Evolutionary conservation across 2,797 vertebrate genomes (phyloP), one percentile per base, ranked within the genome.

Genomic region (Sebastiscus albofasciatus): DNA sequence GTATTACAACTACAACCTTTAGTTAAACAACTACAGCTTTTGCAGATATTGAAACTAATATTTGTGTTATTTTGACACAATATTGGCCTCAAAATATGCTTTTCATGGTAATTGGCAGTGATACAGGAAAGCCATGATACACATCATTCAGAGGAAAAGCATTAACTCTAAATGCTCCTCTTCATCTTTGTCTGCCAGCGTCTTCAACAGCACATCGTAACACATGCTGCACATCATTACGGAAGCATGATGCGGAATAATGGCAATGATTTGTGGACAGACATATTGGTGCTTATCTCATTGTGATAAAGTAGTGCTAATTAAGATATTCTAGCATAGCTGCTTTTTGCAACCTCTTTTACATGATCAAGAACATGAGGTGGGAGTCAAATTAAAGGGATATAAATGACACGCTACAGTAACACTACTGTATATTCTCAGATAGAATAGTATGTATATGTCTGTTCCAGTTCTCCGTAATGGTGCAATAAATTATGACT

Each of bases 191-290:
- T 66, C 67, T 64, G 49, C 24, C 39, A 42, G 64, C 16, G 9
- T 71, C 31, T 74, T 56, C 14, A 69, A 6, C 42, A 49, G 59
- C 10, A 22, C 27, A 62, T 34, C 69, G 34, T 31, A 59, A 46
- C 55, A 49, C 56, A 60, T 46, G 58, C 64, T 66, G 65, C 75
- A 82, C 77, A 66, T 74, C 49, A 67, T 77, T 80, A 56, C 77
- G 60, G n/a, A 67, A 0, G 24, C 52, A 67, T 46, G 69, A 79
- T 69, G 74, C 74, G 75, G 54, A 52, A 55, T 58, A 72, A 82
- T 71, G 77, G 49, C 60, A 58, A 14, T 73, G 52, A 66, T 67
- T 84, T 29, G 26, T 81, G 78, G 67, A 75, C 36, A 20, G 10
- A 66, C 69, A 62, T 78, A 52, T 82, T 60, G 73, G 69, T 39